Percentiles rank a stretch among this genome's conserved stretches.
These are phyloP conservation scores for Malacoctenus gilli DNA, from an alignment of 2,797 vertebrate genomes.

Conservation along the genomic window DNA sequence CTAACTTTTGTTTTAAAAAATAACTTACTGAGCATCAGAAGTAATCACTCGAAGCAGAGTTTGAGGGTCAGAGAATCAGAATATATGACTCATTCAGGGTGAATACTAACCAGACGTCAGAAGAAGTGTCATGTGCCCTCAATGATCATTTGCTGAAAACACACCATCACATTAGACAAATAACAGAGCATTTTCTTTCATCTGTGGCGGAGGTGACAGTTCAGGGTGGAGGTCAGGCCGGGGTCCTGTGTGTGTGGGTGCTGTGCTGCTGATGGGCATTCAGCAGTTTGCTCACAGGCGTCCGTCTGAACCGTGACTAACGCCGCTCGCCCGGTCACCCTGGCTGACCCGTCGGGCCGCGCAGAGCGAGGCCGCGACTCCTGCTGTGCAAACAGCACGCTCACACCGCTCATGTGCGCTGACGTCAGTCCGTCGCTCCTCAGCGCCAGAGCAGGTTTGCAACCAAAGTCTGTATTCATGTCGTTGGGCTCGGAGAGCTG, in stretches of 20 bases:
- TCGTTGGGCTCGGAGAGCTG: not conserved
- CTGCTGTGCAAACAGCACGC: not conserved
- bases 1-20: too few species aligned
- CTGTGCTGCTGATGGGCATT: constrained; percentile 20
- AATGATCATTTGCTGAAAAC: too few species aligned
- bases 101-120: too few species aligned
- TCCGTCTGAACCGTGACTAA: constrained; percentile 25
- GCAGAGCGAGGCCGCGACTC: constrained; percentile 1
- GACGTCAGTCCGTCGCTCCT: not conserved
- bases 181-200: not conserved
- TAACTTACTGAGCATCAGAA: too few species aligned
- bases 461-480: not conserved
- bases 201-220: constrained; percentile 8
- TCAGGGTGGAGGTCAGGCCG: constrained; percentile 33
- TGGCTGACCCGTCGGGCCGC: constrained; percentile 13
- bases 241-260: constrained; percentile 30
- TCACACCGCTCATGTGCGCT: not conserved
- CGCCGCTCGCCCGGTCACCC: constrained; percentile 12
- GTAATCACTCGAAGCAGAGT: too few species aligned
- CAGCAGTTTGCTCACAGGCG: constrained; percentile 52
- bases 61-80: too few species aligned
- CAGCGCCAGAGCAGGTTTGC: not conserved
- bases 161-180: too few species aligned
- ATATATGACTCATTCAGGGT: too few species aligned
- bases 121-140: too few species aligned